Base-by-base conservation (phyloP, 2,888 invertebrate species). In the Psylliodes chrysocephalus region DNA sequence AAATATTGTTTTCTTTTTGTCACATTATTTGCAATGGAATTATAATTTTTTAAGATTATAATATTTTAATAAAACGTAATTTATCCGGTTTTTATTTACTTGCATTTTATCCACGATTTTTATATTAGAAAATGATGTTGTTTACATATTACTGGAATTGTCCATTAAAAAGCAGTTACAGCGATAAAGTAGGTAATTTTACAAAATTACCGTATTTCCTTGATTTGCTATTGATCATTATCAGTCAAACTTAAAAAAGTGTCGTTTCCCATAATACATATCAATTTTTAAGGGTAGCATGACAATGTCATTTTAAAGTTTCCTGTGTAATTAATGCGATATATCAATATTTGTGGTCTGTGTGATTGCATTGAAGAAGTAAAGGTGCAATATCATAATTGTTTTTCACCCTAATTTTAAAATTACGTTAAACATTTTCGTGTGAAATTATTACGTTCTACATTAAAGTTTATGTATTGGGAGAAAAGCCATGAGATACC, bases 241-340 rank as follows among this genome's bases (percentile, higher is more conserved):
- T 40, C 33, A 15, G 35, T 12, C 14, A 22, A 22, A 7, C 38
- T 30, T 28, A 7, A 51, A 12, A 40, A 49, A 54, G 55, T 44
- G 42, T 61, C 62, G 64, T 59, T 62, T 67, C 60, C 67, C 67
- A 47, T 61, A 62, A 60, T 54, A 22, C 33, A 17, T 25, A 62
- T 53, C 18, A 53, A 35, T 57, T 28, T 47, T 28, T 38, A 62
- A 51, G 59, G 62, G 61, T 62, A 44, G 51, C 42, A 19, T 55
- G 61, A 54, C 55, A 67, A 14, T 63, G 62, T 67, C 64, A 47
- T 55, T 46, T 52, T 38, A 40, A 62, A 60, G 63, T 62, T 67
- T 67, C 67, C 64, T 67, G 67, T 66, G 55, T 67, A 64, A 67
- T 67, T 67, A 61, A 64, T 64, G 67, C 64, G 67, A 67, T 59